These are phyloP conservation scores for Ptyas mucosa DNA, from an alignment of 2,113 vertebrate species.

Conservation along the genomic window DNA sequence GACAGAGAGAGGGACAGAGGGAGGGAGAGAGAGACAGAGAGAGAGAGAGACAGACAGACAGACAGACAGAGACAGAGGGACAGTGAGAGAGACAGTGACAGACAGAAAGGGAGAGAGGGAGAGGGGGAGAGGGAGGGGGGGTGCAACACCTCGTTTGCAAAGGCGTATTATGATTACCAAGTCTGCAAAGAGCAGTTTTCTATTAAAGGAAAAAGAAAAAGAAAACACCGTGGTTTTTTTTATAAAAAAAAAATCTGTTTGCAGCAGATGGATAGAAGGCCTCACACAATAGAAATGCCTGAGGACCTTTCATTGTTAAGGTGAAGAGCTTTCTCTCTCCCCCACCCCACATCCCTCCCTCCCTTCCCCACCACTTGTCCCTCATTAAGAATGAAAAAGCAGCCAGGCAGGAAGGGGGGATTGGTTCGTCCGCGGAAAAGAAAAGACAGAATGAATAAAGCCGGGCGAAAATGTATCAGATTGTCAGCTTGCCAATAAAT, in stretches of 20 bases:
- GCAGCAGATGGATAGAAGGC: background rate
- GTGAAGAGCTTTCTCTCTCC: background rate
- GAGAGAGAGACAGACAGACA: too few species aligned
- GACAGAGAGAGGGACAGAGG: too few species aligned
- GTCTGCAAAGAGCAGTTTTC: background rate
- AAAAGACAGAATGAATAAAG: constrained; percentile 39
- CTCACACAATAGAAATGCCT: background rate
- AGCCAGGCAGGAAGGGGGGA: background rate
- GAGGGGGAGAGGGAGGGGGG: too few species aligned
- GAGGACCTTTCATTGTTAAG: background rate
- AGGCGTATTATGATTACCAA: background rate
- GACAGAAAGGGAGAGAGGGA: too few species aligned
- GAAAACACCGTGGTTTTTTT: too few species aligned
- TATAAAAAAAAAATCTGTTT: background rate
- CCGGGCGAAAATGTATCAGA: constrained; percentile 36
- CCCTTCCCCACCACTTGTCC: background rate
- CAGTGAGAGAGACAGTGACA: too few species aligned
- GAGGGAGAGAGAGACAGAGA: too few species aligned
- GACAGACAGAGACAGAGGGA: too few species aligned
- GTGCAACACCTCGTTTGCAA: background rate
- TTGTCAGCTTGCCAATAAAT: constrained; percentile 60
- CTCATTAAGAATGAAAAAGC: background rate
- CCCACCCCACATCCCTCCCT: too few species aligned
- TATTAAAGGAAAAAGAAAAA: background rate
- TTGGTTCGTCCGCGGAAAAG: constrained; percentile 4